Percentiles rank a stretch among this genome's conserved stretches.
These are phyloP conservation scores for Leptoteleia sp. DNA, from an alignment of 1,140 invertebrate species.

Conservation along the genomic window DNA sequence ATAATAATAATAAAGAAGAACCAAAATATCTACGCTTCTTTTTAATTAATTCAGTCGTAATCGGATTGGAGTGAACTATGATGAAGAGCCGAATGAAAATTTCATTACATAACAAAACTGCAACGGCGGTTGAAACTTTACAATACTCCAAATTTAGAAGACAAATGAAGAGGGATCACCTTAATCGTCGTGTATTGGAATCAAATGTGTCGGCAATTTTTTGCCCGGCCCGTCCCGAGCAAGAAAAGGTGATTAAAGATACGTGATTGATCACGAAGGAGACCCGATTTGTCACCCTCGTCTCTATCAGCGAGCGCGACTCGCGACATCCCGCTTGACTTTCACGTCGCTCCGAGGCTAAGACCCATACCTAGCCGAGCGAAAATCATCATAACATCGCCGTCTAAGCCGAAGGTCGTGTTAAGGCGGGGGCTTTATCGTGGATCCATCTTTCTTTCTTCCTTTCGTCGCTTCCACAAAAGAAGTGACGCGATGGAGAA, in stretches of 20 bases:
- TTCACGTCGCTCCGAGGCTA: constrained; percentile 47
- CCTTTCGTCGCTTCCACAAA: constrained; percentile 34
- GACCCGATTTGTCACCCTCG: constrained; percentile 52
- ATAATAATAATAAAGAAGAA: no score
- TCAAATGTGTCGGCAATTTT: constrained; percentile 34
- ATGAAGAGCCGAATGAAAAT: constrained; percentile 7
- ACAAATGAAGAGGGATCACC: constrained; percentile 53
- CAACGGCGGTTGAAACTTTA: constrained; percentile 33
- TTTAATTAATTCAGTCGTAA: constrained; percentile 44
- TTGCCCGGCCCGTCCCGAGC: constrained; percentile 8
- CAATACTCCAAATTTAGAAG: constrained; percentile 48
- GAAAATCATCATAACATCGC: constrained; percentile 54
- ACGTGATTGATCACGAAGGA: constrained; percentile 54
- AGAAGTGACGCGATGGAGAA: constrained; percentile 26
- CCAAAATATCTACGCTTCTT: no score
- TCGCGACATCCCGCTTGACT: constrained; percentile 9
- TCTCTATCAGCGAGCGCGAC: constrained; percentile 46
- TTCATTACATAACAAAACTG: constrained; percentile 29
- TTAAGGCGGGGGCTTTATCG: constrained; percentile 45
- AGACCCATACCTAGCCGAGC: constrained; percentile 54
- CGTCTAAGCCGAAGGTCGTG: constrained; percentile 57
- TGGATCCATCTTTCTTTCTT: constrained; percentile 44
- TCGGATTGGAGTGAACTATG: constrained; percentile 5
- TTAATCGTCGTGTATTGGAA: constrained; percentile 52
- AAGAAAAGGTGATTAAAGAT: constrained; percentile 54